Conservation (phyloP, 2,797 vertebrate genomes). For the Sebastes trivittatus region DNA sequence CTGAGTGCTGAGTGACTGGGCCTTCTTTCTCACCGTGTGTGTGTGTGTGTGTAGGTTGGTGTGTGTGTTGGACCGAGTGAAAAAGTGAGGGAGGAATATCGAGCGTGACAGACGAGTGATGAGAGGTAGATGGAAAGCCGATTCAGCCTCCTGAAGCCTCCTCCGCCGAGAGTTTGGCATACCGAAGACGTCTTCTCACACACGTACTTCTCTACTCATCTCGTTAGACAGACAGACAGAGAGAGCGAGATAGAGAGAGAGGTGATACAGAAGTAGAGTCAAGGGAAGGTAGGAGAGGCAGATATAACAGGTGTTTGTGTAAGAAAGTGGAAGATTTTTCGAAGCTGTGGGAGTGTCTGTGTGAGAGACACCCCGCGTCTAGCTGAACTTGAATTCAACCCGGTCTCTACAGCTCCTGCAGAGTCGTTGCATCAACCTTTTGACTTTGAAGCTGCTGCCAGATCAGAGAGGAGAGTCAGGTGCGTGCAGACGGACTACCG, state of each 20-base stretch:
- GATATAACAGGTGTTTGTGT: conserved; percentile 19
- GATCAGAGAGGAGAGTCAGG: conserved; percentile 28
- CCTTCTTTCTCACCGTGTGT: conserved; percentile 37
- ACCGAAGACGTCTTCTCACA: conserved; percentile 24
- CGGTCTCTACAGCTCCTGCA: conserved; percentile 7
- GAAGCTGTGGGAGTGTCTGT: background rate
- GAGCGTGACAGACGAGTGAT: conserved; percentile 50
- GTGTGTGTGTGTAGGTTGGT: background rate
- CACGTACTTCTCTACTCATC: conserved; percentile 15
- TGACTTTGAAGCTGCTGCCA: conserved; percentile 48
- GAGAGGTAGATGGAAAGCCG: conserved; percentile 46
- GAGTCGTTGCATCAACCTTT: conserved; percentile 44
- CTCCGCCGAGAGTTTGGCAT: conserved; percentile 18
- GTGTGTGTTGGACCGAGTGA: conserved; percentile 8
- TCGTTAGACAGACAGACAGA: background rate
- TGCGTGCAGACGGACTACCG: background rate
- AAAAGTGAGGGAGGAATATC: conserved; percentile 8
- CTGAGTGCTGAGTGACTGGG: conserved; percentile 63
- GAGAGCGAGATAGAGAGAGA: background rate
- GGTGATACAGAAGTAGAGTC: background rate
- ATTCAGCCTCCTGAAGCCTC: conserved; percentile 5
- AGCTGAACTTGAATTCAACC: conserved; percentile 56
- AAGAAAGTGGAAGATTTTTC: background rate
- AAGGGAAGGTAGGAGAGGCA: conserved; percentile 1
- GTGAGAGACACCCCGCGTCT: conserved; percentile 12